Base-by-base conservation (phyloP, 2,888 invertebrate species). In the Sinhomidia bicolor region DNA sequence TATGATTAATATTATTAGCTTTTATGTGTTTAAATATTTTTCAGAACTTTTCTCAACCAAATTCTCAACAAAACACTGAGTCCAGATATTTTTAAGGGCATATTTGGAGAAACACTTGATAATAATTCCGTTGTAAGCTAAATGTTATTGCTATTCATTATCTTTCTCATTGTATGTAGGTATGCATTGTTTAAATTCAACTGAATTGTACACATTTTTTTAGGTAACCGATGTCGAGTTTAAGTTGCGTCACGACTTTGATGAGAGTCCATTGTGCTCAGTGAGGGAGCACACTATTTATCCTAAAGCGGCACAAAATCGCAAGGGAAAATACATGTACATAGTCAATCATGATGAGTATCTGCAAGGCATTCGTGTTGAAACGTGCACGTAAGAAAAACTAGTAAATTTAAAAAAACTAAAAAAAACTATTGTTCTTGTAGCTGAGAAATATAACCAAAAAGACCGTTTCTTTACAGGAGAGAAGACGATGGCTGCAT, bases 341-440 rank as follows among this genome's bases (percentile, higher is more conserved):
- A 95, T 97, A 26, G 94, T 97, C 0, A 96, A 97, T 93, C 95
- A 95, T 23, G 95, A 95, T 0, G 93, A 95, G 0, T 95, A 95
- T 71, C 94, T 95, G 14, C 97, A 97, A 93, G 96, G 96, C 20
- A 95, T 97, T 65, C 94, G 95, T 65, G 95, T 96, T 0, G 97
- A 97, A 93, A 94, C 95, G 89, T 97, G 97, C 94, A 90, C 93
- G 96, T 96, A 94, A 95, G 96, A 54, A 51, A 51, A 10, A 12
- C 51, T n/a, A 47, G 47, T 12, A 10, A 47, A 12, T 12, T 4
- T 36, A 47, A 47, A 47, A 12, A 12, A 23, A 23, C 14, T 57
- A 1, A 57, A 0, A 7, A 57, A 57, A 57, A 57, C 17, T 2
- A 57, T 47, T 47, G 14, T 47, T 47, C 41, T 41, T 10, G n/a